Evolutionary conservation across 2,113 vertebrate species (phyloP), one percentile per base, ranked within the genome.

Genomic region (Callocephalon fimbriatum): DNA sequence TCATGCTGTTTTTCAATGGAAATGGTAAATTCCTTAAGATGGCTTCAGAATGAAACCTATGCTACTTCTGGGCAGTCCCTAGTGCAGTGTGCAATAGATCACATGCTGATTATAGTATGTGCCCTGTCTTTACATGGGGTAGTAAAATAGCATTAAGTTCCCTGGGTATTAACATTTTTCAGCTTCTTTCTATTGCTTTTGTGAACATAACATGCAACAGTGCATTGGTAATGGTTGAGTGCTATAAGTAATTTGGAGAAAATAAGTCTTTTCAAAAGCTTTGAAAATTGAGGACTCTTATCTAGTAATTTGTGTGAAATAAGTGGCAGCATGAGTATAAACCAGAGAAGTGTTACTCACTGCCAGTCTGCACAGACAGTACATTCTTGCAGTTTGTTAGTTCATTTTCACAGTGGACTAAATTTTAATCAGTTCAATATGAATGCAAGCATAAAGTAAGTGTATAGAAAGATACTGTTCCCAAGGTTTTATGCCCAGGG

Each of bases 61-160:
- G 8, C 17, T 78, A 2, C n/a, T 82, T 44, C 48, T 56, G 35
- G 13, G n/a, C 27, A 70, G 70, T 22, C n/a, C 3, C 56, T 48
- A n/a, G 15, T 29, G 19, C 38, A 70, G 11, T 2, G 5, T 62
- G 66, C 10, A 29, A 2, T 31, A 37, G n/a, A 9, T 56, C 29
- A 50, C 9, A 0, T 13, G 19, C 37, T 29, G 51, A 4, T 42
- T 25, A 15, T 13, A 23, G 2, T 12, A 3, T 11, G 20, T 54
- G 14, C 18, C 11, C 32, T 40, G n/a, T 38, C 26, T 62, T 77
- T 66, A 50, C 8, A 2, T 3, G 37, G 9, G 27, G 6, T 27
- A 18, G 15, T 48, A 37, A 71, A 71, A 42, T 11, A 87, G 6
- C 54, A 45, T 11, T 40, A 35, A 47, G 26, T 67, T 90, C 35